Base-by-base conservation (phyloP, 2,113 vertebrate species). In the Seriola rivoliana region DNA sequence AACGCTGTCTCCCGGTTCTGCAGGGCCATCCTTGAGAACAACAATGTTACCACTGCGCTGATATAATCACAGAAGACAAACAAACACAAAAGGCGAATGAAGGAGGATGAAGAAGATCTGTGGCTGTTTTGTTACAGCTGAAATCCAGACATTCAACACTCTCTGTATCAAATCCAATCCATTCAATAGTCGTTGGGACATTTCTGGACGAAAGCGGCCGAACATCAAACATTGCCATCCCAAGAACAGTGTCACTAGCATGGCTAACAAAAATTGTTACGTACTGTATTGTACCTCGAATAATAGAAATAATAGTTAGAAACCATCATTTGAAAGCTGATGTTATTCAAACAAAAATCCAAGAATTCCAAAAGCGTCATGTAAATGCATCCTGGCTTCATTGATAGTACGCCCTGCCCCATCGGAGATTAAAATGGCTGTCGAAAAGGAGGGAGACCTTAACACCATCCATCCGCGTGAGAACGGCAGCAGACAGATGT, bases 401-500 rank as follows among this genome's bases (percentile, higher is more conserved):
- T 7, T 52, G 62, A 68, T 36, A 17, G 12, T 55, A 17, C 54
- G 23, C 72, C 40, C 38, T 34, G 23, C 58, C 80, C 66, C 81
- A 42, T 78, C 54, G 16, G 63, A 69, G 85, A 85, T 86, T 78
- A 84, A 84, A 86, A 88, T 81, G 78, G 64, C 74, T 72, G 87
- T 76, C 36, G 21, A 67, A 7, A 8, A 46, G 59, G 52, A 78
- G 60, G 13, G 32, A 62, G 50, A 81, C 34, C 62, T 71, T 52
- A 81, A 72, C 81, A 9, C 63, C 59, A 25, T 76, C 67, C 64
- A 40, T 81, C 81, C 21, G 46, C 40, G 62, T 36, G 83, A 84
- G 78, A 72, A 86, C 70, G 67, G 74, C 70, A 55, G 58, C 80
- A 71, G 82, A 91, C 88, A 92, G 88, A 93, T 92, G 92, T 89